Conservation (phyloP, 1,140 invertebrate genomes). For the Stratiolaelaps scimitus region DNA sequence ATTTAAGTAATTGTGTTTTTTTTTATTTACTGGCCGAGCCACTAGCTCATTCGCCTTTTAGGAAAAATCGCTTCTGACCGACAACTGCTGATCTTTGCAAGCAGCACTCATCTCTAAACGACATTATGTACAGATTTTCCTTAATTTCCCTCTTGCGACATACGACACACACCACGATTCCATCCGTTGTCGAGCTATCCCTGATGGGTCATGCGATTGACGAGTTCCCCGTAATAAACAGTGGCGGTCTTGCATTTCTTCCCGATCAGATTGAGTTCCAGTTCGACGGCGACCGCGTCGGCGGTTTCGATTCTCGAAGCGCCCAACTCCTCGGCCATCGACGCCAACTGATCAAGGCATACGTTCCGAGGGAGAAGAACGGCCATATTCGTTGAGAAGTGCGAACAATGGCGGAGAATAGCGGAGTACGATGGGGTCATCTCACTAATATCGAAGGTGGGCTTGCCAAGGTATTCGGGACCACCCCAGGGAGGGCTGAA, state of each 20-base stretch:
- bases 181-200: too few relatives aligned
- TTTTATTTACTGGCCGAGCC: too few relatives aligned
- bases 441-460: background rate
- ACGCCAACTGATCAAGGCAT: constrained; percentile 12
- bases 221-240: constrained; percentile 16
- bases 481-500: constrained; percentile 17
- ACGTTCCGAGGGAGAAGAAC: constrained; percentile 4
- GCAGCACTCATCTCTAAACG: too few relatives aligned
- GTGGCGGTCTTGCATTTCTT: constrained; percentile 7
- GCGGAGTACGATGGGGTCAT: constrained; percentile 4
- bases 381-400: constrained; percentile 15
- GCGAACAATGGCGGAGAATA: background rate
- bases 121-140: too few relatives aligned
- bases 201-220: background rate
- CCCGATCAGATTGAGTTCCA: constrained; percentile 5
- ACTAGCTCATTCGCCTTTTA: too few relatives aligned
- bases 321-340: background rate
- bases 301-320: too few relatives aligned
- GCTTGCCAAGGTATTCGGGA: background rate
- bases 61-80: too few relatives aligned
- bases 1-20: too few relatives aligned
- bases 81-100: too few relatives aligned
- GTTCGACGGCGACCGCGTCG: background rate
- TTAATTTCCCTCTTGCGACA: too few relatives aligned
- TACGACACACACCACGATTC: too few relatives aligned